Conservation (phyloP, 2,888 invertebrate species). For the Flexamia atlantica region DNA sequence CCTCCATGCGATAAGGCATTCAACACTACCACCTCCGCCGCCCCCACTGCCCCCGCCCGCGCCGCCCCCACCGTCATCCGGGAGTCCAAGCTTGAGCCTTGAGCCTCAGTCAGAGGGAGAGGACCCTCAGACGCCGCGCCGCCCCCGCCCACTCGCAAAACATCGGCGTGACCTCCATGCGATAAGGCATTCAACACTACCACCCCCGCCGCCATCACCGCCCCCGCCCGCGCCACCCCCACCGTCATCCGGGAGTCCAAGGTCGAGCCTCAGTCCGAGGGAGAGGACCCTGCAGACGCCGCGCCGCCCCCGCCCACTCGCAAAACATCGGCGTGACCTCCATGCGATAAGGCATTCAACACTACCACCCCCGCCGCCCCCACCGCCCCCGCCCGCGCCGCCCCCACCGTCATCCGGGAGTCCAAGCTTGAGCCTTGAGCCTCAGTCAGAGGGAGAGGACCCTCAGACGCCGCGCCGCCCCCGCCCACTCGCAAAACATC, state of each 20-base stretch:
- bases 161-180: background rate
- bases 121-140: background rate
- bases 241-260: conserved; percentile 38
- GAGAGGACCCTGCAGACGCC: background rate
- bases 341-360: conserved; percentile 10
- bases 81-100: conserved; percentile 30
- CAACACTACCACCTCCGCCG: conserved; percentile 12
- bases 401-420: conserved; percentile 23
- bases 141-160: background rate
- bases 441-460: conserved; percentile 37
- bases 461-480: background rate
- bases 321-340: background rate
- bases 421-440: conserved; percentile 34
- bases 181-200: background rate
- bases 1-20: conserved; percentile 4
- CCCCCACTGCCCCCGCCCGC: background rate
- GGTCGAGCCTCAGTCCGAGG: conserved; percentile 41
- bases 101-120: conserved; percentile 45
- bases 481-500: background rate
- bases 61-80: conserved; percentile 15
- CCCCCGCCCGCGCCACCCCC: conserved; percentile 17
- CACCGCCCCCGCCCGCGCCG: background rate
- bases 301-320: background rate
- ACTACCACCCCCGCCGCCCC: conserved; percentile 8
- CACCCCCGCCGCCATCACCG: background rate